A percentile compares a stretch with the other conserved stretches of the same genome.
Evolutionary conservation across 2,797 vertebrate species (phyloP).

Genomic region (Ciconia nigra): DNA sequence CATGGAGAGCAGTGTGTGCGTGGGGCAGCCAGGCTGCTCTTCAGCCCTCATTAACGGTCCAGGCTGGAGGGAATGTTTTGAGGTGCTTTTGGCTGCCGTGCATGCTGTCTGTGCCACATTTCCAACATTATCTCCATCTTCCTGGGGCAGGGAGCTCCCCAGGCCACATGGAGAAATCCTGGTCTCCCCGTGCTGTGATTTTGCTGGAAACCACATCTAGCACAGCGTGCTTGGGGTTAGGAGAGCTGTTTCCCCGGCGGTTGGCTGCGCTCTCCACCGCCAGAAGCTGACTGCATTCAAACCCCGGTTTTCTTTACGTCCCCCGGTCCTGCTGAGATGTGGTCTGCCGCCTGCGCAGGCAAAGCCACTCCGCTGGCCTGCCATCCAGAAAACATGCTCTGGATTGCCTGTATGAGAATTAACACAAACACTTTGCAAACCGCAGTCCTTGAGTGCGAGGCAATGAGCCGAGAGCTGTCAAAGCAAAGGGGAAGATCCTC

Average conservation of each 20-base stretch:
- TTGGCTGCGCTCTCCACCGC: not conserved
- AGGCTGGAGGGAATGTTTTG: not conserved
- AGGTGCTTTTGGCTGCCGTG: not conserved
- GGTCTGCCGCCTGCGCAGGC: fast-evolving
- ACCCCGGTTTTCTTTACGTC: not conserved
- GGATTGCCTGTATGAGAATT: not conserved
- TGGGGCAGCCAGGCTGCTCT: not conserved
- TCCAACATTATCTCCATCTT: not conserved
- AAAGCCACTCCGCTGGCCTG: not conserved
- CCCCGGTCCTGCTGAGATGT: not conserved
- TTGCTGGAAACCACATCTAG: not conserved
- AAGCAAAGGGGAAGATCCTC: not conserved
- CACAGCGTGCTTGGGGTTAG: not conserved
- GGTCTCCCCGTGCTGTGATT: not conserved
- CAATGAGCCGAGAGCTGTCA: not conserved
- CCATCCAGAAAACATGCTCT: not conserved
- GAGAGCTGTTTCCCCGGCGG: fast-evolving
- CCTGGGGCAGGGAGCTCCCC: not conserved
- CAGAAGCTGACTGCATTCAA: not conserved
- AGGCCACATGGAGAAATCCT: not conserved
- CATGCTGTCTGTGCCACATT: fast-evolving
- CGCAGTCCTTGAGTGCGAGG: fast-evolving
- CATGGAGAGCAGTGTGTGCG: fast-evolving
- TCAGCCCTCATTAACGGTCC: not conserved
- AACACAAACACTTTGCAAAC: not conserved